These are phyloP conservation scores for Ochotona curzoniae DNA, from an alignment of 2,113 vertebrate species.

Conservation along the genomic window DNA sequence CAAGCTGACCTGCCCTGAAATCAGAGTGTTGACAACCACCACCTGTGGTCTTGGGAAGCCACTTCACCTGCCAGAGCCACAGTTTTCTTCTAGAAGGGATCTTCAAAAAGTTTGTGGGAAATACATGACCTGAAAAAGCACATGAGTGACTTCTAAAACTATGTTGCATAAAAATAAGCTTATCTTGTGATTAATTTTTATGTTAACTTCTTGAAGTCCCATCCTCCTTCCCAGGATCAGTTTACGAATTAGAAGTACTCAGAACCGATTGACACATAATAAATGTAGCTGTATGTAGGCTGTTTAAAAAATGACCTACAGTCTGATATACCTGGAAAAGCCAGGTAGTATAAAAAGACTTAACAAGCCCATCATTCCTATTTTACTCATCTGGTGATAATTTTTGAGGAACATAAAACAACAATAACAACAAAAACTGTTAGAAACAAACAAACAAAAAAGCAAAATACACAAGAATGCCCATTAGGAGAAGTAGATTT, in stretches of 20 bases:
- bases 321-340: background rate
- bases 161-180: too few relatives aligned
- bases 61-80: background rate
- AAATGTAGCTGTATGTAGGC: background rate
- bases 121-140: too few relatives aligned
- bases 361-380: background rate
- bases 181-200: too few relatives aligned
- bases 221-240: background rate
- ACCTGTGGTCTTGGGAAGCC: background rate
- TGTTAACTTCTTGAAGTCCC: too few relatives aligned
- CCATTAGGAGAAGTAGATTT: background rate
- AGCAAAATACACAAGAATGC: too few relatives aligned
- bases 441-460: too few relatives aligned
- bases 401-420: conserved; percentile 6
- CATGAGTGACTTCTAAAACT: too few relatives aligned
- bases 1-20: background rate
- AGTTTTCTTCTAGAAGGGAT: background rate
- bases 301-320: background rate
- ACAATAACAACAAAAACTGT: background rate
- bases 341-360: background rate
- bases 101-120: background rate
- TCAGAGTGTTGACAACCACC: rapidly evolving
- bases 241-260: background rate
- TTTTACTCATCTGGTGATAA: background rate
- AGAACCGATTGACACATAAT: background rate